phyloP scores from a whole-genome alignment of 2,113 vertebrate genomes.

The Dicaeum eximium region DNA sequence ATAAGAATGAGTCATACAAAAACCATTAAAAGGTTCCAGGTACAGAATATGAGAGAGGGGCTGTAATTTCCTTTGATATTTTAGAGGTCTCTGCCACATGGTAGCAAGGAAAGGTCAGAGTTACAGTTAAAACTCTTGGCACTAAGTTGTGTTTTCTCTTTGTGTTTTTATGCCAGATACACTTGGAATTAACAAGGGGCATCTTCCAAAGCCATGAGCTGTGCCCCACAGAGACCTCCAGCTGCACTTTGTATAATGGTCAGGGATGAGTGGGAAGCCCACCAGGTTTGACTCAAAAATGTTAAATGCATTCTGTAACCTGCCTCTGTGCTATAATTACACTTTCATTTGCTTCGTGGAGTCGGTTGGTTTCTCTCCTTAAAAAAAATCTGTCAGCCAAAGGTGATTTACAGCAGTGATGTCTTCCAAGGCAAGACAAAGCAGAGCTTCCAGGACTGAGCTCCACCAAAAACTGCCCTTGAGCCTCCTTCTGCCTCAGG shows the following conservation, averaged over 20 bases:
- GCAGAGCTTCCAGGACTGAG: not conserved
- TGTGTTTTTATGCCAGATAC: not conserved
- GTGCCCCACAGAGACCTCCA: not conserved
- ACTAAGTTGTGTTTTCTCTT: not conserved
- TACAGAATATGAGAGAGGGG: not conserved
- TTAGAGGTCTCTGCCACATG: not conserved
- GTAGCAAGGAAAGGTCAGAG: not conserved
- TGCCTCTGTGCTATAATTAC: not conserved
- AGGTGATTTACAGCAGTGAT: accelerated
- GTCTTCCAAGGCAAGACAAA: not conserved
- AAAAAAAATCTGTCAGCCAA: not conserved
- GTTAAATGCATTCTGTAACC: not conserved
- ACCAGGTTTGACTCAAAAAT: not conserved
- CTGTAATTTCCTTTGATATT: not conserved
- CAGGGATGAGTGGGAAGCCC: not conserved
- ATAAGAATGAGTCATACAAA: not conserved
- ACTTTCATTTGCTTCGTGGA: not conserved
- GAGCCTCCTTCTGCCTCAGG: not conserved
- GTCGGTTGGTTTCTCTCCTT: not conserved
- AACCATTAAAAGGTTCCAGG: not conserved
- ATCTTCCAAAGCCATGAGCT: not conserved
- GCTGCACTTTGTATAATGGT: not conserved
- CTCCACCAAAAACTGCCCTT: not conserved
- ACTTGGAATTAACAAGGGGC: not conserved
- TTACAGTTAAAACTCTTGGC: not conserved